A percentile compares a stretch with the other conserved stretches of the same genome.
Conservation (phyloP, 1,140 invertebrate species). For the Brachionus manjavacas region DNA sequence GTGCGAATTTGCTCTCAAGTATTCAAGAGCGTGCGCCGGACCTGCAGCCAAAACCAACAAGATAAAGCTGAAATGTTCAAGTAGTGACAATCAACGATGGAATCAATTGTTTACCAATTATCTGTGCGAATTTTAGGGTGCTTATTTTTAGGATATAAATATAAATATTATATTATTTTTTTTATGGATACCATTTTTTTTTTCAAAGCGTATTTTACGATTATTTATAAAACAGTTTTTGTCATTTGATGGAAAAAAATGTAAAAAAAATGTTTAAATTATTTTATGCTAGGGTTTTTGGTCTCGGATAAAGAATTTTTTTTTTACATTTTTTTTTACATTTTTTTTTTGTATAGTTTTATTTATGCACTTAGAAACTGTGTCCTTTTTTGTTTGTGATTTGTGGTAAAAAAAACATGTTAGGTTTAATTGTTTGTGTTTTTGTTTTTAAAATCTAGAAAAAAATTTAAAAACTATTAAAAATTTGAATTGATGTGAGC, state of each 20-base stretch:
- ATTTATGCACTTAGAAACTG: conserved; percentile 11
- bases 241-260: background rate
- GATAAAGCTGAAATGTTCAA: conserved; percentile 4
- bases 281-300: background rate
- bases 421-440: background rate
- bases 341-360: conserved; percentile 35
- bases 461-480: background rate
- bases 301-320: background rate
- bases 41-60: background rate
- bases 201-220: background rate
- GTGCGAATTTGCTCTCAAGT: background rate
- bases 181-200: conserved; percentile 19
- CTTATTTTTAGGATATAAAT: background rate
- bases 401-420: background rate
- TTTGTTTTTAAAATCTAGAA: background rate
- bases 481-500: background rate
- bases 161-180: background rate
- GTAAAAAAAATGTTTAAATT: background rate
- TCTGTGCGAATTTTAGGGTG: background rate
- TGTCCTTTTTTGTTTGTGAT: conserved; percentile 21
- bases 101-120: conserved; percentile 2
- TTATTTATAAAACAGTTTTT: conserved; percentile 31
- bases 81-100: background rate
- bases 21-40: background rate
- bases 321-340: background rate